Evolutionary conservation across 2,888 invertebrate species (phyloP), one percentile per base, ranked within the genome.

Genomic region (Pterostichus madidus): DNA sequence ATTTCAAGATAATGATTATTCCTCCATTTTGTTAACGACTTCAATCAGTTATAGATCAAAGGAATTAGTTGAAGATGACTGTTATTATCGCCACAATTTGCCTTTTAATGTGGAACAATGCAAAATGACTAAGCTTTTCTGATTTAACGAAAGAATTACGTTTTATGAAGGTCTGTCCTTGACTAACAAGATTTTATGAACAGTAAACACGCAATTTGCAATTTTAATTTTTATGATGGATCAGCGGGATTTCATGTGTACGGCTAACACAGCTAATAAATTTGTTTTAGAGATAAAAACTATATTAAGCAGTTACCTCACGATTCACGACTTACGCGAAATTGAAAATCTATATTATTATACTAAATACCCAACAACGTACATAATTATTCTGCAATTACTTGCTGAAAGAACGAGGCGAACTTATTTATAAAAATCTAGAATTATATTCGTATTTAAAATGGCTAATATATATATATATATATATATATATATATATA

Each of bases 141-240:
- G 59, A 64, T 64, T 64, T 64, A 13, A 32, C 32, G 13, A 64
- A 64, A 64, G 64, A 64, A 64, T 75, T 17, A 53, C 32, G 35
- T 32, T 76, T 75, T 76, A 76, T 24, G 31, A n/a, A 35, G 35
- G 35, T 76, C 56, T 53, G 35, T 76, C 56, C 76, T 56, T 76
- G 76, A 32, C 15, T 52, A 56, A 10, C 35, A 11, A 56, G 52
- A 56, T 76, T 75, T 75, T 31, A 75, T 49, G 53, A 76, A 76
- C 56, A 53, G 35, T 31, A 32, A 76, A 39, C 53, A 76, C 52
- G 76, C 76, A 52, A 76, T 56, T 76, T 76, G n/a, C 46, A 76
- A 75, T 49, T 49, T 49, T 75, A 75, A 75, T 75, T 75, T 52
- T 46, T 75, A 75, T 49, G 49, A 75, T 75, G 75, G 75, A 75